Evolutionary conservation across 1,140 invertebrate genomes (phyloP).

Genomic region (Meloidogyne floridensis): DNA sequence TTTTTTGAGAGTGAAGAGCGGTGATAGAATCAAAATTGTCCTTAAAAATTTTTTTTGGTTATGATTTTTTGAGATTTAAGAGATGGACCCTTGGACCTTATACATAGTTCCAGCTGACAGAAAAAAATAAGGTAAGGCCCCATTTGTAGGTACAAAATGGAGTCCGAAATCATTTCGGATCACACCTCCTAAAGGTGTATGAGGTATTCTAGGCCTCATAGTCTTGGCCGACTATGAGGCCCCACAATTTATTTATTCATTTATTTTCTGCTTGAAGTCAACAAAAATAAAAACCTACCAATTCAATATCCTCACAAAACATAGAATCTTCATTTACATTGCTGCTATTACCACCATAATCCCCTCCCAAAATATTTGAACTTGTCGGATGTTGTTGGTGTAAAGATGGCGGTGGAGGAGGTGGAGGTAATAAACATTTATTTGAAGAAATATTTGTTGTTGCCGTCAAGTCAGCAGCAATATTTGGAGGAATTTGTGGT

Average conservation of each 20-base stretch:
- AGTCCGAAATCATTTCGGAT: too few relatives aligned
- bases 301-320: not conserved
- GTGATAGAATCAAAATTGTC: conserved; percentile 7
- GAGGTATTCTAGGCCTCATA: too few relatives aligned
- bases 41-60: not conserved
- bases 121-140: too few relatives aligned
- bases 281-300: not conserved
- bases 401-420: not conserved
- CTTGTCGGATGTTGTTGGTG: not conserved
- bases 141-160: too few relatives aligned
- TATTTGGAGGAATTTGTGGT: not conserved
- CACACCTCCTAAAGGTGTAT: too few relatives aligned
- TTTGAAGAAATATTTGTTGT: too few relatives aligned
- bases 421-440: not conserved
- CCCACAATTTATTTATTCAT: too few relatives aligned
- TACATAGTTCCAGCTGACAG: too few relatives aligned
- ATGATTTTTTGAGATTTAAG: not conserved
- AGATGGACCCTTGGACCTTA: too few relatives aligned
- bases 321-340: not conserved
- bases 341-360: not conserved
- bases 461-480: too few relatives aligned
- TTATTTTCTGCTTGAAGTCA: too few relatives aligned
- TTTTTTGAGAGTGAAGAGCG: not conserved
- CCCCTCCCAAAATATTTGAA: not conserved
- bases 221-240: too few relatives aligned